Base-by-base conservation (phyloP, 2,888 invertebrate genomes). In the Physocephala rufipes region DNA sequence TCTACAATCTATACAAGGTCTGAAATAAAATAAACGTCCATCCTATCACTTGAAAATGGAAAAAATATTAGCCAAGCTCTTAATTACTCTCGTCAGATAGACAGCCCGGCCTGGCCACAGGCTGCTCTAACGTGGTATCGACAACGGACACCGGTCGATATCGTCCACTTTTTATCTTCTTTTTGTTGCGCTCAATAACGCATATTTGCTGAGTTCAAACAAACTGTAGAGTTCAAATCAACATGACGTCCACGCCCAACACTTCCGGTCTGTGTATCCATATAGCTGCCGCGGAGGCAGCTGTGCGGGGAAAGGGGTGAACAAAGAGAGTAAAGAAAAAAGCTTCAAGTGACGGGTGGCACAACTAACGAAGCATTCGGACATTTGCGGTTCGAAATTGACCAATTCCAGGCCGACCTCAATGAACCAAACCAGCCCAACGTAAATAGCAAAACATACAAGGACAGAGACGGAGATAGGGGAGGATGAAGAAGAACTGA, bases 301-400 rank as follows among this genome's bases (percentile, higher is more conserved):
- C 9, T 12, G 45, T 12, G 45, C 45, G 15, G 12, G 45, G 45
- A 45, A 45, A 45, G 9, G 45, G 15, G 15, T 15, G 9, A n/a
- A n/a, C 45, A 45, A 45, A 45, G 15, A 15, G 45, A 15, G 15
- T 15, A 45, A 49, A 49, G 19, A 49, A 49, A n/a, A 15, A 24
- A 58, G 12, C 58, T 15, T 5, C 58, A 24, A 16, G 15, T 28
- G 28, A 26, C 58, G 67, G n/a, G 55, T 26, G 45, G 55, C 67
- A 36, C 36, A 58, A 73, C 75, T 76, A 77, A 78, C 78, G 77
- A 76, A 75, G 76, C 76, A 76, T 78, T 73, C 78, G 76, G 72
- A 78, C 76, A 79, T 78, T 81, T 80, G 80, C 76, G 81, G 80
- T 80, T 78, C 75, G 73, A 79, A 80, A 79, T 79, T 78, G 79